phyloP scores from a whole-genome alignment of 1,140 invertebrate species.

The Orius insidiosus region DNA sequence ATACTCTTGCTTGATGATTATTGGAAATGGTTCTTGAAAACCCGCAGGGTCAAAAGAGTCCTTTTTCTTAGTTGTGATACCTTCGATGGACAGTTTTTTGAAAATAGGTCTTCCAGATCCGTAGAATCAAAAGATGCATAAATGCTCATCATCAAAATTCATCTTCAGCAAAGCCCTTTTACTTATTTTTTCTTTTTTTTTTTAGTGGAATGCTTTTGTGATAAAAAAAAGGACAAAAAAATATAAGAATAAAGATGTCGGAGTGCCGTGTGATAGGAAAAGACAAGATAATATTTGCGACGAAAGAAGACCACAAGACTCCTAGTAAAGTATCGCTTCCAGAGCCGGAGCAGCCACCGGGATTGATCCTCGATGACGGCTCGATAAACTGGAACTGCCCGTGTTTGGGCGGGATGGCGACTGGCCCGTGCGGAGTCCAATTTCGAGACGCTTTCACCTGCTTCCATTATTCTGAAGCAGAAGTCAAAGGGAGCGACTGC shows the following conservation, averaged over 20 bases:
- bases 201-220: no score
- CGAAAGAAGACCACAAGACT: constrained; percentile 54
- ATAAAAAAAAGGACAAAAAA: no score
- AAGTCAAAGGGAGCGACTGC: constrained; percentile 55
- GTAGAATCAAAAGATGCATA: no score
- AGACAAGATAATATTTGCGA: constrained; percentile 67
- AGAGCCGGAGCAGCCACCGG: constrained; percentile 50
- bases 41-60: no score
- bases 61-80: no score
- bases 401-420: constrained; percentile 87
- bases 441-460: constrained; percentile 89
- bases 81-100: no score
- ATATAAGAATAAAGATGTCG: constrained; percentile 28
- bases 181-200: no score
- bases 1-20: no score
- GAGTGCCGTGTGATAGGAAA: constrained; percentile 38
- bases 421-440: constrained; percentile 76
- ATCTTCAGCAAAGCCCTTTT: no score
- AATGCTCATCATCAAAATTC: no score
- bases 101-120: no score
- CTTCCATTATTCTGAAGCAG: constrained; percentile 65
- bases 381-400: constrained; percentile 95
- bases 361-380: constrained; percentile 70
- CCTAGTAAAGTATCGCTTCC: constrained; percentile 53
- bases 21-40: no score